Percentiles rank a stretch among this genome's conserved stretches.
phyloP scores from a whole-genome alignment of 2,113 vertebrate genomes.

The Solenodon paradoxus region DNA sequence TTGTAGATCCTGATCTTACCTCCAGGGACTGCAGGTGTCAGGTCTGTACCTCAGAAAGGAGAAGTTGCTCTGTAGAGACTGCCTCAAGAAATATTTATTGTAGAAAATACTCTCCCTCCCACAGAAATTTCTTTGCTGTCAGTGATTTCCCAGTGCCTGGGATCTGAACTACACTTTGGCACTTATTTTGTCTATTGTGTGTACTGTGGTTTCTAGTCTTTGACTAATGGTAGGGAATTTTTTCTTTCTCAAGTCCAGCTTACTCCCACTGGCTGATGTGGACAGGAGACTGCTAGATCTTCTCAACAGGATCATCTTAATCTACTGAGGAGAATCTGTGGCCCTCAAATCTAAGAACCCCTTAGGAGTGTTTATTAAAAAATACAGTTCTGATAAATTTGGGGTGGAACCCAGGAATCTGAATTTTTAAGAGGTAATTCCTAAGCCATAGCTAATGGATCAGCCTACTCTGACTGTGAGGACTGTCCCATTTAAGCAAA shows the following conservation, averaged over 20 bases:
- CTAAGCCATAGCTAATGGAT: not conserved
- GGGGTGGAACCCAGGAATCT: not conserved
- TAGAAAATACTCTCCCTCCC: not conserved
- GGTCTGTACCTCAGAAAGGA: not conserved
- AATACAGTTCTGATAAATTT: not conserved
- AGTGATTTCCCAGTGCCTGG: not conserved
- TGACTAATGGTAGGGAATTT: not conserved
- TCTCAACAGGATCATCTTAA: not conserved
- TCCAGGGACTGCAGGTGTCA: not conserved
- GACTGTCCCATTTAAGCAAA: not conserved
- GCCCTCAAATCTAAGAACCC: not conserved
- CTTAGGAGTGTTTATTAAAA: not conserved
- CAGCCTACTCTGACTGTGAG: not conserved
- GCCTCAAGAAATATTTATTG: not conserved
- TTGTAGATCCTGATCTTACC: not conserved
- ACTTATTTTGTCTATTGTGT: not conserved
- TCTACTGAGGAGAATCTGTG: not conserved
- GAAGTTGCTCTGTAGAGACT: not conserved
- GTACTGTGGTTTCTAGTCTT: not conserved
- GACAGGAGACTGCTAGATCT: not conserved
- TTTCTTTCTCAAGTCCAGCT: not conserved
- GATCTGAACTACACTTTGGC: conserved; percentile 10
- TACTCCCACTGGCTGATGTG: not conserved
- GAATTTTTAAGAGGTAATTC: not conserved
- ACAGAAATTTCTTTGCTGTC: not conserved